These are phyloP conservation scores for Glareola pratincola DNA, from an alignment of 2,113 vertebrate species.

Conservation along the genomic window DNA sequence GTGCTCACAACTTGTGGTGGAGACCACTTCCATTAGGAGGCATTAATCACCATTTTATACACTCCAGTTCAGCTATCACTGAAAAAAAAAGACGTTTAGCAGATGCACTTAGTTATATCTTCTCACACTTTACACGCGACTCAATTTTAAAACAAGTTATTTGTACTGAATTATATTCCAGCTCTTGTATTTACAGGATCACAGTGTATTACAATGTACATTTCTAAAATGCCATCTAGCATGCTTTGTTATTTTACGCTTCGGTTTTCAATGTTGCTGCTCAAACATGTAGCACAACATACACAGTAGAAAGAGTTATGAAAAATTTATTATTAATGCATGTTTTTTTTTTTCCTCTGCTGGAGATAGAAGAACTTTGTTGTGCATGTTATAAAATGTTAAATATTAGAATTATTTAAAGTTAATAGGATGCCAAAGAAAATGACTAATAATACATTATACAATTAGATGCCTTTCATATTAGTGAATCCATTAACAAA, in stretches of 20 bases:
- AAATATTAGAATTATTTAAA: constrained; percentile 81
- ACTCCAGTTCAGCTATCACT: not conserved
- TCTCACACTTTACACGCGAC: constrained; percentile 32
- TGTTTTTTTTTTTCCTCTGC: constrained; percentile 58
- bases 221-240: constrained; percentile 20
- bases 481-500: constrained; percentile 79
- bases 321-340: constrained; percentile 70
- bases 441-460: constrained; percentile 80
- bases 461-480: constrained; percentile 82
- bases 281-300: constrained; percentile 62
- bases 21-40: constrained; percentile 41
- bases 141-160: constrained; percentile 61
- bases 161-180: constrained; percentile 54
- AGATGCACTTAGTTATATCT: constrained; percentile 30
- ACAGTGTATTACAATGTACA: not conserved
- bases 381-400: constrained; percentile 75
- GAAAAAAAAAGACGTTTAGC: not conserved
- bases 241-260: constrained; percentile 44
- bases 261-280: constrained; percentile 60
- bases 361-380: constrained; percentile 71
- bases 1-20: constrained; percentile 46
- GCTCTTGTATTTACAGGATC: constrained; percentile 36
- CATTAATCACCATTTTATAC: constrained; percentile 54
- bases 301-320: constrained; percentile 49
- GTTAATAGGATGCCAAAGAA: constrained; percentile 80